Evolutionary conservation across 2,797 vertebrate species (phyloP).

Genomic region (Graptemys geographica): DNA sequence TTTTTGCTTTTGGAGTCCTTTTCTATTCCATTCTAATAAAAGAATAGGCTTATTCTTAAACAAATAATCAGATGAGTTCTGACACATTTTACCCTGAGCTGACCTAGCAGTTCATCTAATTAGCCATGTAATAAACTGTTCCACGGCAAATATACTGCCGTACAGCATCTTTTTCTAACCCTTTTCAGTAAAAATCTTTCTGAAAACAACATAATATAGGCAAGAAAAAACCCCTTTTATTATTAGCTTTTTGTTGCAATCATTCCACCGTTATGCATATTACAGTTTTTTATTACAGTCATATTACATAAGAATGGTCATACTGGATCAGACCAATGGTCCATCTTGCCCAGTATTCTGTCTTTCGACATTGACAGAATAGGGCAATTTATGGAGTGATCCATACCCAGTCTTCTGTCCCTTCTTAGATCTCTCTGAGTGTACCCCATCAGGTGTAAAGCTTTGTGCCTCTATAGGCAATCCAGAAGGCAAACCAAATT

Average conservation of each 20-base stretch:
- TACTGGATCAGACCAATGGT: neutral
- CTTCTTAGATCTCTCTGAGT: rapidly evolving
- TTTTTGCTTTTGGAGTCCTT: conserved; percentile 31
- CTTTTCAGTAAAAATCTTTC: conserved; percentile 1
- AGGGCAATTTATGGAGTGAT: neutral
- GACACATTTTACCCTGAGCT: conserved; percentile 67
- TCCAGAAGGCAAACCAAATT: neutral
- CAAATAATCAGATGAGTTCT: conserved; percentile 50
- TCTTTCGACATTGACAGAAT: neutral
- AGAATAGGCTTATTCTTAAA: conserved; percentile 58
- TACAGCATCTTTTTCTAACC: neutral
- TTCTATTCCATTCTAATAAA: conserved; percentile 26
- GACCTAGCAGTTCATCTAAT: conserved; percentile 70
- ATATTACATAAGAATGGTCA: neutral
- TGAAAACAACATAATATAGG: neutral
- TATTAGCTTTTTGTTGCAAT: neutral
- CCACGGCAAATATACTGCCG: conserved; percentile 43
- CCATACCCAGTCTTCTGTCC: neutral
- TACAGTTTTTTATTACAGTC: no score
- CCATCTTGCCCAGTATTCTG: neutral
- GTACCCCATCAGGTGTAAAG: neutral
- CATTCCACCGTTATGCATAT: neutral
- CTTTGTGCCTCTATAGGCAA: neutral
- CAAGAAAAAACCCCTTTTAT: neutral
- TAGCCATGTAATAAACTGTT: conserved; percentile 65